These are phyloP conservation scores for Tetranychus truncatus DNA, from an alignment of 2,888 invertebrate species.

Conservation along the genomic window DNA sequence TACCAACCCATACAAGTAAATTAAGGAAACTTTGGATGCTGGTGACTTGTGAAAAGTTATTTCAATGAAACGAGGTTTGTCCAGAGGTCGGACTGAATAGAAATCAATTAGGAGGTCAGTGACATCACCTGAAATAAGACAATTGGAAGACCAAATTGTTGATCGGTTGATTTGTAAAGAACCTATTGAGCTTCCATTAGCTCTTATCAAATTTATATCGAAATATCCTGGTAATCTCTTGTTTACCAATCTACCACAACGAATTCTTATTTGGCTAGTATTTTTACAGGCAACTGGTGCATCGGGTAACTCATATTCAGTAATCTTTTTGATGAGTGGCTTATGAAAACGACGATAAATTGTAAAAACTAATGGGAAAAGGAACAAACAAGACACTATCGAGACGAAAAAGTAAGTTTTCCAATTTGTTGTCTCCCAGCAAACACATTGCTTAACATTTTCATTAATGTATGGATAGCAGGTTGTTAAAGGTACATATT, in stretches of 20 bases:
- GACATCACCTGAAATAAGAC: neutral
- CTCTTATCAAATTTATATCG: neutral
- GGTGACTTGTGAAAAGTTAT: neutral
- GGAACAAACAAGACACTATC: neutral
- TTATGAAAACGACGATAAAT: neutral
- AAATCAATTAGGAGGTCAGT: neutral
- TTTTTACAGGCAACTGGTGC: neutral
- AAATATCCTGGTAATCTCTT: neutral
- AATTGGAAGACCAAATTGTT: neutral
- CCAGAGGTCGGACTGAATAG: neutral
- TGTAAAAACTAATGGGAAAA: neutral
- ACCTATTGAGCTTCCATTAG: neutral
- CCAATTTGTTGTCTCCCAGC: neutral
- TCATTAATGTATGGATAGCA: neutral
- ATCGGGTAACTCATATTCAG: neutral
- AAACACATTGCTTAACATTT: neutral
- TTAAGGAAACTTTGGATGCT: neutral
- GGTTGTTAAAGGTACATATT: neutral
- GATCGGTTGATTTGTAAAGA: neutral
- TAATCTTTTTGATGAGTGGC: neutral
- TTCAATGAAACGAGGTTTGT: conserved; percentile 1
- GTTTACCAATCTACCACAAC: neutral
- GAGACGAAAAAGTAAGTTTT: neutral
- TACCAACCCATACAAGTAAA: conserved; percentile 1
- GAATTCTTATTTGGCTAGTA: neutral